Evolutionary conservation across 2,888 invertebrate species (phyloP).

Genomic region (Agapostemon virescens): DNA sequence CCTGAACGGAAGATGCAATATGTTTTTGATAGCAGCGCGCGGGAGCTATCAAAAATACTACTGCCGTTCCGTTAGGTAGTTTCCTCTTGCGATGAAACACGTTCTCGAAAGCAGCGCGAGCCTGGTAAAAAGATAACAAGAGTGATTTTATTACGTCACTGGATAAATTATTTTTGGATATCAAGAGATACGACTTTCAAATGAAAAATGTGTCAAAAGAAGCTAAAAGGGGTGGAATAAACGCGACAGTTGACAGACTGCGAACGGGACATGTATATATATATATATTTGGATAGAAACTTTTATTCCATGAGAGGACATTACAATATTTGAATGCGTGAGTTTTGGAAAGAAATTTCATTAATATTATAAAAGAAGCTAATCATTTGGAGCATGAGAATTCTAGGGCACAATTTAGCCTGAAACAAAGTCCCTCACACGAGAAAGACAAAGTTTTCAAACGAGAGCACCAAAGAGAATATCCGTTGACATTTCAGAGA

Average conservation of each 20-base stretch:
- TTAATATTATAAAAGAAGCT: background rate
- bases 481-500: slow-evolving; percentile 17
- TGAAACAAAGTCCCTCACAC: background rate
- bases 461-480: background rate
- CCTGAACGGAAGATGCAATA: slow-evolving; percentile 39
- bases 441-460: slow-evolving; percentile 8
- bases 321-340: background rate
- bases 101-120: slow-evolving; percentile 14
- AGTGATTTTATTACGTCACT: slow-evolving; percentile 53
- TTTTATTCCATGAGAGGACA: background rate
- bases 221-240: background rate
- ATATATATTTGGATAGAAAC: background rate
- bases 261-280: background rate
- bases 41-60: slow-evolving; percentile 54
- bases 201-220: background rate
- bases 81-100: slow-evolving; percentile 25
- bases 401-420: background rate
- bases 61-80: slow-evolving; percentile 31
- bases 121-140: slow-evolving; percentile 31
- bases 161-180: slow-evolving; percentile 49
- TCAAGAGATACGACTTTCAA: background rate
- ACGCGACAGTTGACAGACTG: background rate
- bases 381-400: background rate
- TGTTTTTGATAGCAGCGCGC: slow-evolving; percentile 39
- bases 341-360: background rate